Conservation (phyloP, 2,888 invertebrate species). For the Lithophane semibrunnea region DNA sequence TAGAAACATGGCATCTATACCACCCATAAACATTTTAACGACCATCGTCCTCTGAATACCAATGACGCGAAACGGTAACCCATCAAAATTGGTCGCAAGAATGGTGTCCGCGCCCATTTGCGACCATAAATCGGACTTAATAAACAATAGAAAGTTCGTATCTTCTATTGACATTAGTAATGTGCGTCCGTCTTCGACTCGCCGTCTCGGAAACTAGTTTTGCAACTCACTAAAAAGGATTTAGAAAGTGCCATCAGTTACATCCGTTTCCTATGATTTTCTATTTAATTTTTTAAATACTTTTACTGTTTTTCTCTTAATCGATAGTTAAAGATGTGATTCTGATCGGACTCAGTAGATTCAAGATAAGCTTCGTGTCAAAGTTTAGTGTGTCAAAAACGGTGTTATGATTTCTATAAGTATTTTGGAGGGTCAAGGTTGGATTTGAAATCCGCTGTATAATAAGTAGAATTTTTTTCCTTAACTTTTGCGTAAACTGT, state of each 20-base stretch:
- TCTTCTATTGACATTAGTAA: constrained; percentile 62
- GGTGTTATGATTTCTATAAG: background rate
- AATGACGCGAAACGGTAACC: constrained; percentile 44
- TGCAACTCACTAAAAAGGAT: constrained; percentile 81
- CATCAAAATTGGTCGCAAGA: constrained; percentile 39
- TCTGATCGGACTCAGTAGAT: background rate
- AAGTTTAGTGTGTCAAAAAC: constrained; percentile 17
- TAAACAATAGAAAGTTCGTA: constrained; percentile 77
- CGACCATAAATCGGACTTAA: constrained; percentile 55
- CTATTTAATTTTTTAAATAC: constrained; percentile 49
- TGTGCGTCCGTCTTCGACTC: constrained; percentile 63
- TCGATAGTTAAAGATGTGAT: background rate
- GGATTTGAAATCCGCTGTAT: background rate
- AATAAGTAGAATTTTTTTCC: background rate
- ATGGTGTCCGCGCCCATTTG: constrained; percentile 38
- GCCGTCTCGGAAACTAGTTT: constrained; percentile 76
- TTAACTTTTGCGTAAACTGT: background rate
- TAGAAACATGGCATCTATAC: background rate
- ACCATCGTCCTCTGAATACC: constrained; percentile 34
- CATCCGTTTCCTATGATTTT: constrained; percentile 63
- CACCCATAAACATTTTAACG: constrained; percentile 20
- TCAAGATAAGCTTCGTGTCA: background rate
- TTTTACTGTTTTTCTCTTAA: constrained; percentile 31
- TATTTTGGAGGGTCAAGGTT: constrained; percentile 3
- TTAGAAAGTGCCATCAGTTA: constrained; percentile 78